Percentiles rank a stretch among this genome's conserved stretches.
phyloP scores from a whole-genome alignment of 2,113 vertebrate genomes.

The Ictalurus furcatus region DNA sequence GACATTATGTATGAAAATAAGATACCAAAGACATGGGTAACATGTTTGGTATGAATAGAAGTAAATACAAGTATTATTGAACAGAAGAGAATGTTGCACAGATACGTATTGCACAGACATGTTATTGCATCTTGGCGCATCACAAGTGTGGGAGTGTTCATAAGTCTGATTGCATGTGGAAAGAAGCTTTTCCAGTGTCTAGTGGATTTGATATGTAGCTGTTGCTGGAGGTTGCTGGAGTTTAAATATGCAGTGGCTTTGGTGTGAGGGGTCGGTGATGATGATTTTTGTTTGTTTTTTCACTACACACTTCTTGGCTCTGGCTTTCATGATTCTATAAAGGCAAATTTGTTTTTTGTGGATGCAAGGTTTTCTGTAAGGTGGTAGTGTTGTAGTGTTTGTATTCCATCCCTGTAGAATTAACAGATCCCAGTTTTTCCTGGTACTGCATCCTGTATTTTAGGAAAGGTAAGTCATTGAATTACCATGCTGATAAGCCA shows the following conservation, averaged over 20 bases:
- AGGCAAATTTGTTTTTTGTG: neutral
- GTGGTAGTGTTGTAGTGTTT: neutral
- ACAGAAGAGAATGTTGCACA: neutral
- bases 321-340: neutral
- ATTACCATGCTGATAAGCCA: neutral
- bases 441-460: neutral
- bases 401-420: neutral
- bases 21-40: too few relatives aligned
- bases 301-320: neutral
- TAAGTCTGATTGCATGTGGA: neutral
- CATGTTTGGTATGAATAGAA: neutral
- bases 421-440: neutral
- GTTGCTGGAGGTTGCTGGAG: neutral
- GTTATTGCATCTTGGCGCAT: neutral
- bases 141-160: neutral
- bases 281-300: neutral
- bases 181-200: neutral
- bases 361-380: conserved; percentile 2
- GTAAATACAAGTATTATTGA: neutral
- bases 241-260: neutral
- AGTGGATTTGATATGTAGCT: neutral
- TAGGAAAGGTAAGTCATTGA: neutral
- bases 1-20: neutral
- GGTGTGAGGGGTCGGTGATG: neutral
- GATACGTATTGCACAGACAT: neutral